phyloP scores from a whole-genome alignment of 2,797 vertebrate species.

The Manis javanica region DNA sequence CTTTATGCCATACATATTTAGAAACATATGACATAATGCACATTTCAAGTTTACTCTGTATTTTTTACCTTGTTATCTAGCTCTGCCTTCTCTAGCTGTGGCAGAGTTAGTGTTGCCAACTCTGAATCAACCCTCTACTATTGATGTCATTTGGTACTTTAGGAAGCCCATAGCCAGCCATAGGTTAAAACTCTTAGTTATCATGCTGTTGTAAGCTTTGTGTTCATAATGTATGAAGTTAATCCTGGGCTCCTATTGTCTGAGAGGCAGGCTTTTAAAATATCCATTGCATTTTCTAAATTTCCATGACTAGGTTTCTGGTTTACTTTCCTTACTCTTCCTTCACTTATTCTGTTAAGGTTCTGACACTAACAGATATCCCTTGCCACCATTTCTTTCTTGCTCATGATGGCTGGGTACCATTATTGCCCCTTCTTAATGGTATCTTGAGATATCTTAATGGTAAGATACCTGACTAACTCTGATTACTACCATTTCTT shows the following conservation, averaged over 20 bases:
- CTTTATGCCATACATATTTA: neutral
- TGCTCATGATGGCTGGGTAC: neutral
- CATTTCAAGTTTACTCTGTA: neutral
- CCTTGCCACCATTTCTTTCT: neutral
- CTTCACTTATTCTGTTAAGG: neutral
- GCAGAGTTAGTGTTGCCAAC: neutral
- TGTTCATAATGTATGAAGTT: neutral
- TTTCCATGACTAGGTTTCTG: neutral
- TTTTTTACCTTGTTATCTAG: neutral
- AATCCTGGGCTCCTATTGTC: neutral
- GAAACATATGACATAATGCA: neutral
- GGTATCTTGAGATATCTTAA: neutral
- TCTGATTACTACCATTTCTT: neutral
- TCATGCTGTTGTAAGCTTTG: neutral
- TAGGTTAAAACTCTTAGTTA: neutral
- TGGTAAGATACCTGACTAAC: neutral
- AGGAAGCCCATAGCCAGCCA: neutral
- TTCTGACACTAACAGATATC: neutral
- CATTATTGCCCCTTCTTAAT: neutral
- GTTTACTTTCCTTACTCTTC: neutral
- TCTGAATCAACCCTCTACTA: neutral
- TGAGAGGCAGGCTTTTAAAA: neutral
- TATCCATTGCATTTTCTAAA: neutral
- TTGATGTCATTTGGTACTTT: neutral
- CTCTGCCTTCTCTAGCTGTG: neutral